Evolutionary conservation across 2,113 vertebrate species (phyloP).

Genomic region (Mus spicilegus): DNA sequence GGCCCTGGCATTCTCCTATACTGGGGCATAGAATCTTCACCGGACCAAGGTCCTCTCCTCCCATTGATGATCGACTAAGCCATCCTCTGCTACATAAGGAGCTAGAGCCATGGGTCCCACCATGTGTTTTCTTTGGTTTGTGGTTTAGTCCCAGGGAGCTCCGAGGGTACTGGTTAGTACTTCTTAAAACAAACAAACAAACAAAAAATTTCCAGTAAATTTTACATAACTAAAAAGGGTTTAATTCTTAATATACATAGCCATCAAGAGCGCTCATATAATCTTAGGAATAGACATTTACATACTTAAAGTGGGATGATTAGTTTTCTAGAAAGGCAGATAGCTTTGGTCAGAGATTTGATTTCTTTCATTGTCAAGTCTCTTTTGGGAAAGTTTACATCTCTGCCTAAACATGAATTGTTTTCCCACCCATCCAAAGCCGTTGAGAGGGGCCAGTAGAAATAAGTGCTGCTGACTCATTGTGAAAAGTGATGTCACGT

Average conservation of each 20-base stretch:
- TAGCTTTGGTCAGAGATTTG: conserved; percentile 32
- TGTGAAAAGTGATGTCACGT: not conserved
- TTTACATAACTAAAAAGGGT: no score
- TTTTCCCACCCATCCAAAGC: not conserved
- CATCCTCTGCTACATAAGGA: no score
- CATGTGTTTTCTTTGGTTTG: no score
- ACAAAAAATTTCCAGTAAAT: no score
- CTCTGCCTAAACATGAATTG: not conserved
- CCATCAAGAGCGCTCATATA: not conserved
- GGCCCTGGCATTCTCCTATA: no score
- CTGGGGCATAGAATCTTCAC: no score
- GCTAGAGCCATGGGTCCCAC: no score
- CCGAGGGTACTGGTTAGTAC: no score
- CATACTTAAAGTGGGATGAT: conserved; percentile 17
- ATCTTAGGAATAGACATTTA: not conserved
- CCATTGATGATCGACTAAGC: no score
- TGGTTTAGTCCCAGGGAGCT: no score
- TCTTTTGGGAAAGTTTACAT: not conserved
- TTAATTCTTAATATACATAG: not conserved
- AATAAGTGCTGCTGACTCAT: not conserved
- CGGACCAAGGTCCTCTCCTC: no score
- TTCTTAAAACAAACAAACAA: no score
- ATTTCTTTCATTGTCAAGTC: conserved; percentile 34
- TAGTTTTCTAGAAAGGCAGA: conserved; percentile 38
- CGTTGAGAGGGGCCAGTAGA: not conserved